These are phyloP conservation scores for Sitta europaea DNA, from an alignment of 2,113 vertebrate species.

Conservation along the genomic window DNA sequence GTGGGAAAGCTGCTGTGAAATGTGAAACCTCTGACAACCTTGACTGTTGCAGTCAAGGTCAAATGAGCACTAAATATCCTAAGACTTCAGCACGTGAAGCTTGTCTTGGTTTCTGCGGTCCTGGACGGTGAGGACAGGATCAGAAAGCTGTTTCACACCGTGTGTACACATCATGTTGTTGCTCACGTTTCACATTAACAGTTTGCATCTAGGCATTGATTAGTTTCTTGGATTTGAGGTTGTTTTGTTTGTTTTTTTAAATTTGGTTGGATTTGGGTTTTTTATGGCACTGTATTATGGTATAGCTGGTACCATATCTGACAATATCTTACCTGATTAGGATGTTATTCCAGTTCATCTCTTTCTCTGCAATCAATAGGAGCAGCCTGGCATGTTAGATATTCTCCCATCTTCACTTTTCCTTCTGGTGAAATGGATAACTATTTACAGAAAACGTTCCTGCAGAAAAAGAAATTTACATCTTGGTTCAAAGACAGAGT, in stretches of 20 bases:
- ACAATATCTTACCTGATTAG: background rate
- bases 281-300: background rate
- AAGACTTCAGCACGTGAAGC: background rate
- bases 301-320: background rate
- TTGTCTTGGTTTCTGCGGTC: background rate
- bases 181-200: background rate
- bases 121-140: constrained; percentile 5
- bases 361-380: background rate
- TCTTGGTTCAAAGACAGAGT: background rate
- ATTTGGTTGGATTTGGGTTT: background rate
- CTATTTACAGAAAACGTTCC: background rate
- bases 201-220: background rate
- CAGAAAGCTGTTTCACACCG: background rate
- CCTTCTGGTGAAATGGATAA: background rate
- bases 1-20: constrained; percentile 31
- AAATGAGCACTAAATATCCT: background rate
- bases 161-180: background rate
- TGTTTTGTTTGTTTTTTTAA: background rate
- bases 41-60: constrained; percentile 49
- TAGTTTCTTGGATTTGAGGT: background rate
- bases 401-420: background rate
- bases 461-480: background rate
- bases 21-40: constrained; percentile 30
- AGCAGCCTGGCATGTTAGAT: background rate
- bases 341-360: background rate